Base-by-base conservation (phyloP, 1,140 invertebrate species). In the Magallana ariakensis region DNA sequence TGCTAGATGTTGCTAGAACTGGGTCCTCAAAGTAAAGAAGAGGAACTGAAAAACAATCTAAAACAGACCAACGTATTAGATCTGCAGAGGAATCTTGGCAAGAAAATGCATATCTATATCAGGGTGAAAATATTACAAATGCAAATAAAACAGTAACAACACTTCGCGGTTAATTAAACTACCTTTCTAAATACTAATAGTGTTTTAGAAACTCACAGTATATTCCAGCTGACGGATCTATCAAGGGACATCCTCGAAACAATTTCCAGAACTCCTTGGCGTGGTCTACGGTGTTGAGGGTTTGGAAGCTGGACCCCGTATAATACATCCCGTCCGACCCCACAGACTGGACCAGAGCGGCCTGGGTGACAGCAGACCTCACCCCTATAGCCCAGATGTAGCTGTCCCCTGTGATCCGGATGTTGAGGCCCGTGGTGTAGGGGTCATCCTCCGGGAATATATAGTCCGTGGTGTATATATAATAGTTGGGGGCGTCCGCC, bases 1-100 rank as follows among this genome's bases (percentile, higher is more conserved):
- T 75, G 33, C 22, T 26, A 11, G 66, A 8, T 26, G 66, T 75
- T 8, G 66, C 66, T 26, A 26, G 19, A 8, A 19, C 66, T 11
- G 66, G 66, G 1, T 75, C 66, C 66, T 75, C 66, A 75, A 75
- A 75, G 66, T 75, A 75, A 11, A 75, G 22, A 75, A 75, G 66
- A 10, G 66, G 66, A 26, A 75, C 66, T 11, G 22, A 75, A 26
- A 75, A 75, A 26, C 66, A 75, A 75, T 75, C 66, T 75, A 19
- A 75, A 75, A 75, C 33, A 46, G 33, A 46, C 33, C 0, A 46
- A 46, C 33, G 33, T 46, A 5, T 46, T 46, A 5, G 33, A 46
- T 46, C 33, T 46, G 33, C 33, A 46, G 33, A 46, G 33, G 2
- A 46, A 46, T 46, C 33, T 0, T 46, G 33, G 3, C 33, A 46